Base-by-base conservation (phyloP, 2,888 invertebrate species). In the Melipona bicolor region DNA sequence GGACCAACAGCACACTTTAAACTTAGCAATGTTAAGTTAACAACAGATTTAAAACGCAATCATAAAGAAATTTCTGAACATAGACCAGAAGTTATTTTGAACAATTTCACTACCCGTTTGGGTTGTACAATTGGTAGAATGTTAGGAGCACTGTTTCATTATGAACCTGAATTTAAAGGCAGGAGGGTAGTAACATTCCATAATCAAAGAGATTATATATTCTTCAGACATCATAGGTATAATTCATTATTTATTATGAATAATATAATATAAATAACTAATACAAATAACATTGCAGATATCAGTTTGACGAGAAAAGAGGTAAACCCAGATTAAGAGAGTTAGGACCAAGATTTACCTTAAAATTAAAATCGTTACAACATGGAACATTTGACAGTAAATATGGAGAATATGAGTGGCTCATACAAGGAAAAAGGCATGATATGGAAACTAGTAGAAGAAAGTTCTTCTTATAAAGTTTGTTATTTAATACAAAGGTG, bases 131-230 rank as follows among this genome's bases (percentile, higher is more conserved):
- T 99, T 68, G 98, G 98, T 0, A 96, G 99, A 89, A 98, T 99
- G 98, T 95, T 99, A 84, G 98, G 98, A 19, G 97, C 99, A 0
- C 94, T 99, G 62, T 99, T 99, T 94, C 99, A 99, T 94, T 98
- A 98, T 94, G 97, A 98, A 94, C 99, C 99, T 0, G 97, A 99
- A 94, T 99, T 99, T 95, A 96, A 96, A 87, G 99, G 99, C 0
- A 96, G 99, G 5, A 96, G 99, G 84, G 98, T 97, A 0, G 98
- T 99, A 84, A 99, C 99, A 52, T 99, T 99, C 94, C 99, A 99
- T 95, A 99, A 99, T 95, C 99, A 99, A 94, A 96, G 99, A 82
- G 99, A 99, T 95, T 99, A 98, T 94, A 98, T 99, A 91, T 99
- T 99, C 95, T 99, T 99, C 94, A 96, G 99, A 79, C 99, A 99